phyloP scores from a whole-genome alignment of 2,113 vertebrate genomes.

The Castor canadensis region DNA sequence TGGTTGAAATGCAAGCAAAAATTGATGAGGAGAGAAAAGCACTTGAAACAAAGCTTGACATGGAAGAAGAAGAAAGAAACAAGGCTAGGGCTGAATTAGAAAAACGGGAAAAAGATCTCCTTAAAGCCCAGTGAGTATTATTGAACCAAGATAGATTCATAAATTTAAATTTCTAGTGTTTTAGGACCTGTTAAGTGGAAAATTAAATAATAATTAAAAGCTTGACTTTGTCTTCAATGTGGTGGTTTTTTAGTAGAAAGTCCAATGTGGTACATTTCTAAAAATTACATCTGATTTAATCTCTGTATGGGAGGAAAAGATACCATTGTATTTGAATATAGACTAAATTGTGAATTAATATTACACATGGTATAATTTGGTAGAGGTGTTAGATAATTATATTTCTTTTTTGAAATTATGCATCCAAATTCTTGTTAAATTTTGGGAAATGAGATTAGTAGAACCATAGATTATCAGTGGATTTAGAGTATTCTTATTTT shows the following conservation, averaged over 20 bases:
- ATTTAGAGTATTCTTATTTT: background rate
- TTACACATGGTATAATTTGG: background rate
- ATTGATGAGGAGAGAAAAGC: slow-evolving; percentile 98
- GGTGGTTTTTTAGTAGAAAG: background rate
- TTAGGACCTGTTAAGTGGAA: background rate
- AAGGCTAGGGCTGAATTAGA: slow-evolving; percentile 97
- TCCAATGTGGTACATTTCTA: background rate
- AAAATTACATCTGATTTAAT: slow-evolving; percentile 40
- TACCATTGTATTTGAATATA: background rate
- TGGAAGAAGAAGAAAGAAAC: slow-evolving; percentile 99
- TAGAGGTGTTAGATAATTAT: slow-evolving; percentile 18
- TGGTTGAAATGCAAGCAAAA: slow-evolving; percentile 99
- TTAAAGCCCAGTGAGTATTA: slow-evolving; percentile 97
- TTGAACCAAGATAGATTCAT: background rate
- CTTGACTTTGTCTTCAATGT: background rate
- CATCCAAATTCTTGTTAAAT: background rate
- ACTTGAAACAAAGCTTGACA: slow-evolving; percentile 98
- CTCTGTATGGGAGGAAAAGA: background rate
- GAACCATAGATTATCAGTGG: background rate
- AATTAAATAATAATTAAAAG: slow-evolving; percentile 35
- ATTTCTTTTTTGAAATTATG: slow-evolving; percentile 12
- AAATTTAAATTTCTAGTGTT: background rate
- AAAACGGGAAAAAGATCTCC: slow-evolving; percentile 96
- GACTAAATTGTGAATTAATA: background rate
- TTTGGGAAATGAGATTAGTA: background rate